These are phyloP conservation scores for Xestia xanthographa DNA, from an alignment of 2,888 invertebrate genomes.

Conservation along the genomic window DNA sequence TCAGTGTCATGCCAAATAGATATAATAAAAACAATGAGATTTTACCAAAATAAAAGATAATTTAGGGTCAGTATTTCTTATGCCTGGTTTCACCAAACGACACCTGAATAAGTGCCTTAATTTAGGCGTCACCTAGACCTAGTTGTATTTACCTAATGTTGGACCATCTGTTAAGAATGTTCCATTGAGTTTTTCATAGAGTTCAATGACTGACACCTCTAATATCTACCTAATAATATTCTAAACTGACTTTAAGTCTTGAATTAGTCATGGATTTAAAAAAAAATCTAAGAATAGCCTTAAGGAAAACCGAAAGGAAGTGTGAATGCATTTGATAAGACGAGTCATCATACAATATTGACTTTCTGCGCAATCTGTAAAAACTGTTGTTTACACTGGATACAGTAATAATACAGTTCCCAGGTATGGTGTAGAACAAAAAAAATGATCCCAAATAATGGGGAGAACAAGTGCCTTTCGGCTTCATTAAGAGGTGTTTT, in stretches of 20 bases:
- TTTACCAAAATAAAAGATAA: background rate
- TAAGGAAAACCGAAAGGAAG: conserved; percentile 4
- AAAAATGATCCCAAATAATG: too few relatives aligned
- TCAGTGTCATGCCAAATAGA: background rate
- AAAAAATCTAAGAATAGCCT: background rate
- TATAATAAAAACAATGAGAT: too few relatives aligned
- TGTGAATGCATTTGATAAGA: background rate
- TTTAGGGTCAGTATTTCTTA: background rate
- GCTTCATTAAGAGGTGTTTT: too few relatives aligned
- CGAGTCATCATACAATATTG: background rate
- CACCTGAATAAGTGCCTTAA: background rate
- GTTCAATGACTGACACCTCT: background rate
- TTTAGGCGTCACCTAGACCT: background rate
- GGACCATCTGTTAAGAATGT: background rate
- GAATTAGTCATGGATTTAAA: background rate
- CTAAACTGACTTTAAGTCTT: background rate
- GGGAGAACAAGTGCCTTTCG: too few relatives aligned
- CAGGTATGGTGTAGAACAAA: too few relatives aligned
- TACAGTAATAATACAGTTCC: too few relatives aligned
- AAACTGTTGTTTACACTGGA: background rate
- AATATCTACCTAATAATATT: background rate
- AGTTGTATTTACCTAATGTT: background rate
- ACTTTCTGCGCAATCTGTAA: too few relatives aligned
- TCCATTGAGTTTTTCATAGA: background rate
- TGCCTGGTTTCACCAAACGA: background rate